Evolutionary conservation across 2,888 invertebrate genomes (phyloP).

Genomic region (Eupithecia subumbrata): DNA sequence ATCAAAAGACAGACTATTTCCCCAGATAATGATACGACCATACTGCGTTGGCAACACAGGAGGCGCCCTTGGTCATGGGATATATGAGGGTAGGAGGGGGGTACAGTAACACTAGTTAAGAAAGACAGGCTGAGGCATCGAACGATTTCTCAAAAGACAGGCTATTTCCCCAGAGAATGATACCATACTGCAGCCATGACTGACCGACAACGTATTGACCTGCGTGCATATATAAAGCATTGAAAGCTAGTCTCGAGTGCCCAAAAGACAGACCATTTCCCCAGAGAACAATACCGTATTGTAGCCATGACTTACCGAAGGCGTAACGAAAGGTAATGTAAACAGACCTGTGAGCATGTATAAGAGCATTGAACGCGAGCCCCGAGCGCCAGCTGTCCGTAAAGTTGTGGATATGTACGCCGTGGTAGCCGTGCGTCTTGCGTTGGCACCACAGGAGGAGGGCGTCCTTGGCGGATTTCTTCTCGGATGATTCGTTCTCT

Average conservation of each 20-base stretch:
- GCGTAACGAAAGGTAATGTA: background rate
- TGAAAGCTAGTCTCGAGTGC: constrained; percentile 96
- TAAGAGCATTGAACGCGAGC: constrained; percentile 98
- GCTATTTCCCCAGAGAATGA: background rate
- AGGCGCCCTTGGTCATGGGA: no score
- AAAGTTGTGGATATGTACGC: constrained; percentile 95
- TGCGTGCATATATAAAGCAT: constrained; percentile 98
- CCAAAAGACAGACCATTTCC: no score
- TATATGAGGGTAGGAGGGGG: no score
- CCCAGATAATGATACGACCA: no score
- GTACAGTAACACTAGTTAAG: no score
- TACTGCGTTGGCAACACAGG: no score
- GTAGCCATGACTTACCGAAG: background rate
- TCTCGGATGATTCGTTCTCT: constrained; percentile 98
- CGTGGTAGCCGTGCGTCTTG: constrained; percentile 97
- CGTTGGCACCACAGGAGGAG: constrained; percentile 99
- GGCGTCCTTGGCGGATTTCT: constrained; percentile 99
- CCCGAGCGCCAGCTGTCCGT: constrained; percentile 98
- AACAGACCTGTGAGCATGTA: constrained; percentile 92
- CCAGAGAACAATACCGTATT: background rate
- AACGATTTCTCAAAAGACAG: background rate
- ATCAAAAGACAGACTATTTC: no score
- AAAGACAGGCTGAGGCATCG: no score
- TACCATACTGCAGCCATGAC: background rate
- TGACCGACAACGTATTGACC: constrained; percentile 50